Conservation (phyloP, 2,113 vertebrate species). For the Corythornis cristatus region DNA sequence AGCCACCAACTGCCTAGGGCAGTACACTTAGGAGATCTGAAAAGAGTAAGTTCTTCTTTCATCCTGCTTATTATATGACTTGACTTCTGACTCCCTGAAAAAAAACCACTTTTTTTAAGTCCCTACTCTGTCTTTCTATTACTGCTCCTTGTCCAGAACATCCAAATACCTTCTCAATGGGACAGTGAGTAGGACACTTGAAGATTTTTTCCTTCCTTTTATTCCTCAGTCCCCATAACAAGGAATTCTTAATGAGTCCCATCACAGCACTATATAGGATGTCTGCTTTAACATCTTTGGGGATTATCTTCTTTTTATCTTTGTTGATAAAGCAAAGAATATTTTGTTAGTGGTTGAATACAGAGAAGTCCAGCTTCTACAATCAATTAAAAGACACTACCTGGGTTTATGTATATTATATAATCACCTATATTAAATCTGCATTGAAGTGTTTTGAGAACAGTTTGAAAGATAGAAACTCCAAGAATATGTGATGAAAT, state of each 20-base stretch:
- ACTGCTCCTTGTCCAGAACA: not conserved
- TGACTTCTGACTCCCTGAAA: not conserved
- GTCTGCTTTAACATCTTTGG: not conserved
- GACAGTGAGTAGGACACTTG: not conserved
- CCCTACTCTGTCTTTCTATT: not conserved
- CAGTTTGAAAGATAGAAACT: not conserved
- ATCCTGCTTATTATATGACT: not conserved
- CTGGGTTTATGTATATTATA: not conserved
- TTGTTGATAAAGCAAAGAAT: not conserved
- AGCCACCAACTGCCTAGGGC: not conserved
- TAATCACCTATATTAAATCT: not conserved
- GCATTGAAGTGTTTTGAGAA: not conserved
- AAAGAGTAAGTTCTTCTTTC: not conserved
- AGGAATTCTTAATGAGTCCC: not conserved
- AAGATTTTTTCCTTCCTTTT: not conserved
- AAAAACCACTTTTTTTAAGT: not conserved
- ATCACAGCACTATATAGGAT: not conserved
- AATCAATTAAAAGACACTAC: not conserved
- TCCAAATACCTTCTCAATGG: not conserved
- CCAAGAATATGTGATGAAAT: not conserved
- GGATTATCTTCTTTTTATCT: not conserved
- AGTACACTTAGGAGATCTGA: not conserved
- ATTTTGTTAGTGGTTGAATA: not conserved
- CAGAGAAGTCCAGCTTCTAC: not conserved
- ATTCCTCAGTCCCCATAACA: not conserved